phyloP scores from a whole-genome alignment of 2,888 invertebrate genomes.

The Polylopha cassiicola region DNA sequence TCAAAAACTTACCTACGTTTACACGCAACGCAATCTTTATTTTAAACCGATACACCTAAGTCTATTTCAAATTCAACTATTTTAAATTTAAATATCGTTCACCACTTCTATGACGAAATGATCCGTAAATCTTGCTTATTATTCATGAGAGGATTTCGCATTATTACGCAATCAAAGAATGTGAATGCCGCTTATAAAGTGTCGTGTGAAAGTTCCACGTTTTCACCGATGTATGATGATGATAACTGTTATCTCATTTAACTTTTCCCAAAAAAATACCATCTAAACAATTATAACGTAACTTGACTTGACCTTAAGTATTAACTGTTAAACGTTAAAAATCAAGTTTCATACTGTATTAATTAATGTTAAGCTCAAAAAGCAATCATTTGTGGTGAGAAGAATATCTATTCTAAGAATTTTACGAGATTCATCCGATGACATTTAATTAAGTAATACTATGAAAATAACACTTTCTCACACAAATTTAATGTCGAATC shows the following conservation, averaged over 20 bases:
- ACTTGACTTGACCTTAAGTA: too few species aligned
- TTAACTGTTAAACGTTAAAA: too few species aligned
- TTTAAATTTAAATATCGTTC: too few species aligned
- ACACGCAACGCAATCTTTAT: conserved; percentile 26
- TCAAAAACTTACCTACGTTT: conserved; percentile 30
- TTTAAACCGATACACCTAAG: too few species aligned
- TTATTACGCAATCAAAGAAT: conserved; percentile 23
- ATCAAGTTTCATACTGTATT: too few species aligned
- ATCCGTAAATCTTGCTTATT: background rate
- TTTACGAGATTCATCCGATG: too few species aligned
- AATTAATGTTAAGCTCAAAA: too few species aligned
- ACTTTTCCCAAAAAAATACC: conserved; percentile 20
- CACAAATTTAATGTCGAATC: conserved; percentile 32
- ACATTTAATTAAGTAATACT: conserved; percentile 7
- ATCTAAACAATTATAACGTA: background rate
- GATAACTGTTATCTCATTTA: conserved; percentile 24
- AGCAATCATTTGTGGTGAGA: too few species aligned
- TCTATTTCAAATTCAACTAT: too few species aligned
- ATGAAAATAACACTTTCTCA: conserved; percentile 35
- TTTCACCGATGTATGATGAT: conserved; percentile 29
- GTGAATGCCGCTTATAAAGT: conserved; percentile 30
- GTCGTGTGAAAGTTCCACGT: conserved; percentile 39
- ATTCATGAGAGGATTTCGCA: conserved; percentile 11
- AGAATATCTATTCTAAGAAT: too few species aligned
- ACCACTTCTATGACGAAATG: too few species aligned